Percentiles rank a stretch among this genome's conserved stretches.
Conservation (phyloP, 2,888 invertebrate genomes). For the Melangyna quadrimaculata region DNA sequence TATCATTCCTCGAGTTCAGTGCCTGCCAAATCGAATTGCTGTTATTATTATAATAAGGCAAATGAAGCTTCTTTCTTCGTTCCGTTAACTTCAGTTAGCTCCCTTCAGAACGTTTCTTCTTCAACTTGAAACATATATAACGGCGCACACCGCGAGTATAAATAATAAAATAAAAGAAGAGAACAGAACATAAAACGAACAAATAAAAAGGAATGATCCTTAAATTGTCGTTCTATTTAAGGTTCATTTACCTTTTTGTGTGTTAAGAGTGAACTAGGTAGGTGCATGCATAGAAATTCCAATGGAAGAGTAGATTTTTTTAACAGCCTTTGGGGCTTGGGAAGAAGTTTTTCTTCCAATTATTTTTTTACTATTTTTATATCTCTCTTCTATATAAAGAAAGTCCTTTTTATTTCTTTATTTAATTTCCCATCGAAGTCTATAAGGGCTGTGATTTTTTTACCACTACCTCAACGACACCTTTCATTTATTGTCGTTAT, state of each 20-base stretch:
- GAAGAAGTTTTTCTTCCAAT: not conserved
- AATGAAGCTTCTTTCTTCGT: conserved; percentile 48
- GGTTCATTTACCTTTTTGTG: conserved; percentile 59
- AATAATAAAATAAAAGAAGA: conserved; percentile 1
- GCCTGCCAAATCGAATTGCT: conserved; percentile 41
- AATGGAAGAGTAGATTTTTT: conserved; percentile 6
- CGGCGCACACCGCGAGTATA: conserved; percentile 24
- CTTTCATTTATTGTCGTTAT: conserved; percentile 16
- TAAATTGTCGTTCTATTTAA: conserved; percentile 45
- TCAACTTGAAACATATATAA: not conserved
- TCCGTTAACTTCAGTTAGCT: conserved; percentile 51
- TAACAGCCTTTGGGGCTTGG: conserved; percentile 30
- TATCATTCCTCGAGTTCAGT: conserved; percentile 13
- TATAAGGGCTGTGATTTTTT: conserved; percentile 6
- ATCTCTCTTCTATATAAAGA: not conserved
- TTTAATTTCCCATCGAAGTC: not conserved
- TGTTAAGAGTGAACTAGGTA: not conserved
- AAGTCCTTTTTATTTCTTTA: not conserved
- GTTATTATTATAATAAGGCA: not conserved
- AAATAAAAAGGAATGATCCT: conserved; percentile 4
- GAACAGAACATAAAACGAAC: not conserved
- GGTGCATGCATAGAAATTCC: not conserved
- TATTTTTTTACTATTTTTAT: not conserved
- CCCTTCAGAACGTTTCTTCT: not conserved
- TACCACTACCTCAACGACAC: not conserved